Conservation (phyloP, 2,113 vertebrate genomes). For the Podarcis muralis region DNA sequence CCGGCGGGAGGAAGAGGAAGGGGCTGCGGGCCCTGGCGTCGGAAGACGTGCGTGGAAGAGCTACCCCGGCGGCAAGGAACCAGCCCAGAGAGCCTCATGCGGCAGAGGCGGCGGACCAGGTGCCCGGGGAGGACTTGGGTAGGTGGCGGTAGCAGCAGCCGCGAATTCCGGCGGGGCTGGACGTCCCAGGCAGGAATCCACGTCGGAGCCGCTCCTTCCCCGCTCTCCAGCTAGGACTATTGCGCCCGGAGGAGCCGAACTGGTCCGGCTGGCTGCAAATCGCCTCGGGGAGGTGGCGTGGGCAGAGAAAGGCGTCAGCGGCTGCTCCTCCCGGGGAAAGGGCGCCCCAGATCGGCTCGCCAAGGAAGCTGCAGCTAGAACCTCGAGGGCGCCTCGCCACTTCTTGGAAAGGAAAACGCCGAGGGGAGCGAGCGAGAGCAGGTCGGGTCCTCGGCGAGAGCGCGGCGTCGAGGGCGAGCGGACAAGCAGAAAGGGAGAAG, state of each 20-base stretch:
- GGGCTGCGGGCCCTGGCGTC: constrained; percentile 16
- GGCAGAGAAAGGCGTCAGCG: not conserved
- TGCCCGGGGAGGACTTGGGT: not conserved
- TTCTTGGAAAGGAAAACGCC: not conserved
- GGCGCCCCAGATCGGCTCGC: not conserved
- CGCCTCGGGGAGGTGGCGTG: not conserved
- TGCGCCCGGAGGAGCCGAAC: not conserved
- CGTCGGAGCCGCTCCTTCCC: not conserved
- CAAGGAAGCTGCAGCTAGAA: not conserved
- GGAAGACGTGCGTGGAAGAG: constrained; percentile 17
- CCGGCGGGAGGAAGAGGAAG: not conserved
- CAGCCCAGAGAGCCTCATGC: constrained; percentile 20
- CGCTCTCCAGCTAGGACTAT: not conserved
- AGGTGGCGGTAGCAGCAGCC: not conserved
- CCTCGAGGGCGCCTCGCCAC: constrained; percentile 6
- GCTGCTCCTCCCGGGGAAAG: not conserved
- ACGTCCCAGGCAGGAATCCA: not conserved
- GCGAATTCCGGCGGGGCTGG: not conserved
- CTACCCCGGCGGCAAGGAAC: not conserved
- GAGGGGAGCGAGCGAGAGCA: too few relatives aligned
- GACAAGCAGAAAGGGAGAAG: too few relatives aligned
- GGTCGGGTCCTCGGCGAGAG: not conserved
- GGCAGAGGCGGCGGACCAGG: not conserved
- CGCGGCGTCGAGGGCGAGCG: too few relatives aligned
- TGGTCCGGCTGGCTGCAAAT: not conserved